Percentiles rank a stretch among this genome's conserved stretches.
Conservation (phyloP, 1,140 invertebrate genomes). For the Venustaconcha ellipsiformis region DNA sequence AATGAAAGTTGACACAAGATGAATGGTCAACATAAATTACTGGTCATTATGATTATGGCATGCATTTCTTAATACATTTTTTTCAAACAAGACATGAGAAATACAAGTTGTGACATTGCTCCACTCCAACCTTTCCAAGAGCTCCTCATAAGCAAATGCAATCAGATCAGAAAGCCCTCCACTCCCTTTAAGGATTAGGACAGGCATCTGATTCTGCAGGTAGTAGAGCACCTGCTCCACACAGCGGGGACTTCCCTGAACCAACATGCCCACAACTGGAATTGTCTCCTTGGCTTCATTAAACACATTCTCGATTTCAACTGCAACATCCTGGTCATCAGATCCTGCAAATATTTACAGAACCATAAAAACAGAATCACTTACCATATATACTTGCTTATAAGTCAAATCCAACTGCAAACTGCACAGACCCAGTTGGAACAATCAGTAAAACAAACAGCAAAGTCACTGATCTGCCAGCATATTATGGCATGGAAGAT, state of each 20-base stretch:
- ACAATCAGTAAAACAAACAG: no score
- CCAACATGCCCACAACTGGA: conserved; percentile 69
- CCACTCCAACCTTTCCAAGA: conserved; percentile 63
- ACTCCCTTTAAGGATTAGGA: conserved; percentile 68
- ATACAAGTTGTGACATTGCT: not conserved
- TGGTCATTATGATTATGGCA: not conserved
- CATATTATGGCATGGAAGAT: no score
- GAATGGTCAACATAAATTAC: not conserved
- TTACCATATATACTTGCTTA: no score
- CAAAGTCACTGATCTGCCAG: no score
- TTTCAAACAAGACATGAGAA: not conserved
- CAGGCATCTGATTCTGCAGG: conserved; percentile 67
- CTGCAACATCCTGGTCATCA: conserved; percentile 21
- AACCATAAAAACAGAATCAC: not conserved
- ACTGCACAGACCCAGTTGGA: no score
- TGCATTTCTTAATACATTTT: not conserved
- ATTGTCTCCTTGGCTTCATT: conserved; percentile 26
- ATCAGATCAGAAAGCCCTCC: conserved; percentile 69
- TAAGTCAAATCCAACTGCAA: no score
- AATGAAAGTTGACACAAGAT: no score
- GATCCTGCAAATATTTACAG: conserved; percentile 10
- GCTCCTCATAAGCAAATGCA: conserved; percentile 66
- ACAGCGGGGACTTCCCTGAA: conserved; percentile 67
- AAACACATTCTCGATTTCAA: not conserved
- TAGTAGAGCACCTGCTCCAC: conserved; percentile 65